Evolutionary conservation across 2,888 invertebrate species (phyloP).

Genomic region (Celastrina argiolus): DNA sequence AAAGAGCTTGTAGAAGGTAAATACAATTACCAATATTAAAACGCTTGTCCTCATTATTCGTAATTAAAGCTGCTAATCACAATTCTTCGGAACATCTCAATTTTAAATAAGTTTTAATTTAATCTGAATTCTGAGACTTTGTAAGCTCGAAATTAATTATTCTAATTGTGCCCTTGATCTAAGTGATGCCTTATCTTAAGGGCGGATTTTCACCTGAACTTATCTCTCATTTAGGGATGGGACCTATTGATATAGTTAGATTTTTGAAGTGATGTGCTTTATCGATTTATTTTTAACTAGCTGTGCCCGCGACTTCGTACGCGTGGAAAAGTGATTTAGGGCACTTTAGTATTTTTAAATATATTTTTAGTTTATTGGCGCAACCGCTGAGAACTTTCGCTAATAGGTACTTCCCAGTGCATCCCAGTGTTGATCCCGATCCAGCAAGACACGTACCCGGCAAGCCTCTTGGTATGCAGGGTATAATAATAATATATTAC

Average conservation of each 20-base stretch:
- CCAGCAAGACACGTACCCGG: no score
- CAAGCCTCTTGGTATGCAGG: no score
- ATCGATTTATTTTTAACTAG: neutral
- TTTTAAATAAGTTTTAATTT: constrained; percentile 9
- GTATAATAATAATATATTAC: no score
- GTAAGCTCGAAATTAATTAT: constrained; percentile 6
- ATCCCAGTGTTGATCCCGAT: no score
- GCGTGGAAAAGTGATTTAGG: neutral
- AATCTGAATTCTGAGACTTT: constrained; percentile 6
- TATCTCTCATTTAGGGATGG: neutral
- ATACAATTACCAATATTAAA: neutral
- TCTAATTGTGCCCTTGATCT: constrained; percentile 11
- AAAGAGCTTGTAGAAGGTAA: no score
- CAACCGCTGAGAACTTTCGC: no score
- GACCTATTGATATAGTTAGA: neutral
- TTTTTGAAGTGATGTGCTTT: neutral
- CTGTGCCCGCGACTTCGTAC: neutral
- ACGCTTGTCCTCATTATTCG: neutral
- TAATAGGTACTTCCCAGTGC: no score
- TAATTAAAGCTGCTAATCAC: neutral
- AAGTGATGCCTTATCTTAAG: neutral
- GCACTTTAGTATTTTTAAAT: no score
- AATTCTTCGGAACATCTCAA: neutral
- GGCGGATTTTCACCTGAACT: constrained; percentile 13
- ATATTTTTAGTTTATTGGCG: no score